These are phyloP conservation scores for Leptocoma aspasia DNA, from an alignment of 2,113 vertebrate species.

Conservation along the genomic window DNA sequence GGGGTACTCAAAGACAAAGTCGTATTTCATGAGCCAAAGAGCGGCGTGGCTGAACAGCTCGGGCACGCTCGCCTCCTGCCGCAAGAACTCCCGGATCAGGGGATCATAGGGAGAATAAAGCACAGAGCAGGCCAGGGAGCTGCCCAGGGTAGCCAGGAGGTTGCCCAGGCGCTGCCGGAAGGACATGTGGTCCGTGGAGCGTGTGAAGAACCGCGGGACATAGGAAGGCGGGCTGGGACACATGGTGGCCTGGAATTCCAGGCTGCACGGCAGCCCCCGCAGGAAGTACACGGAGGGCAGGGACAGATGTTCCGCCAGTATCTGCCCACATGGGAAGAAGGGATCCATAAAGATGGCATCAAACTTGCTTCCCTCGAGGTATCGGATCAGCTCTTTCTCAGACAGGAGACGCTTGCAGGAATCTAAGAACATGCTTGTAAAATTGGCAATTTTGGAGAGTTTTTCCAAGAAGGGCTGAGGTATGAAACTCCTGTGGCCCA, in stretches of 20 bases:
- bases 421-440: slow-evolving; percentile 36
- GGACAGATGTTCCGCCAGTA: slow-evolving; percentile 74
- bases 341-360: slow-evolving; percentile 78
- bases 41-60: slow-evolving; percentile 71
- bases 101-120: slow-evolving; percentile 57
- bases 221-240: slow-evolving; percentile 77
- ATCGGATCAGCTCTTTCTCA: slow-evolving; percentile 61
- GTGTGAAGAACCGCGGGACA: slow-evolving; percentile 65
- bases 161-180: slow-evolving; percentile 75
- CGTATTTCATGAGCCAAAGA: slow-evolving; percentile 81
- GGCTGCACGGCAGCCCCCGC: slow-evolving; percentile 66
- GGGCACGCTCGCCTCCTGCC: slow-evolving; percentile 40
- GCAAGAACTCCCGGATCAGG: slow-evolving; percentile 69
- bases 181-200: slow-evolving; percentile 65
- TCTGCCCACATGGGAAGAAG: slow-evolving; percentile 76
- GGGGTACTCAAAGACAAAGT: slow-evolving; percentile 80
- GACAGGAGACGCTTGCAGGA: slow-evolving; percentile 73
- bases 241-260: slow-evolving; percentile 65
- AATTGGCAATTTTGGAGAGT: slow-evolving; percentile 38
- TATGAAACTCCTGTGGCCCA: background rate
- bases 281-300: slow-evolving; percentile 75
- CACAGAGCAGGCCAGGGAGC: slow-evolving; percentile 42
- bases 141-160: slow-evolving; percentile 14
- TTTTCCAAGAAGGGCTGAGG: slow-evolving; percentile 59
- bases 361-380: slow-evolving; percentile 62